Conservation (phyloP, 37 sponge, comb jelly and placozoan species). For the Beroe forskalii region DNA sequence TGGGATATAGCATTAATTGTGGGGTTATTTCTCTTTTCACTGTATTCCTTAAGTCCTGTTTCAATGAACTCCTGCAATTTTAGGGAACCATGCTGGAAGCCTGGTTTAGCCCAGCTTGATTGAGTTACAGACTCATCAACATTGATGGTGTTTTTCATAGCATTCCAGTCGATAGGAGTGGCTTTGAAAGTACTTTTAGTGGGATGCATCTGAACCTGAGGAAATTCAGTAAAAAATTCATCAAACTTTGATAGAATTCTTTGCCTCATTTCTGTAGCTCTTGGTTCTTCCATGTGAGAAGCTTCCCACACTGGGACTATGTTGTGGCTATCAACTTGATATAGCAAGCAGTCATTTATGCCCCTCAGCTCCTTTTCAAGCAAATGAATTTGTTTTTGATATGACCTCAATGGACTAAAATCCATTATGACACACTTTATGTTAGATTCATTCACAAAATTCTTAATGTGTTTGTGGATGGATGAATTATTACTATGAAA, state of each 20-base stretch:
- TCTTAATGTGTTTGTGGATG: neutral
- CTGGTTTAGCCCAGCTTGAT: conserved; percentile 61
- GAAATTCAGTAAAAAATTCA: conserved; percentile 16
- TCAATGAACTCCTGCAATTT: conserved; percentile 62
- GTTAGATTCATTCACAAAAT: neutral
- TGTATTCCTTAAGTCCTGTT: conserved; percentile 5
- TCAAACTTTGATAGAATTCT: neutral
- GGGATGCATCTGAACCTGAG: neutral
- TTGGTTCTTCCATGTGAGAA: neutral
- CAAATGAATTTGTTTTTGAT: neutral
- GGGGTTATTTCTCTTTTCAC: conserved; percentile 65
- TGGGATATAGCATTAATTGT: conserved; percentile 58
- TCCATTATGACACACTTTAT: neutral
- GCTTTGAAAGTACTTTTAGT: too few relatives aligned
- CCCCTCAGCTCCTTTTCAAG: neutral
- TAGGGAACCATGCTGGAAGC: conserved; percentile 21
- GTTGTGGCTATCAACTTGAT: conserved; percentile 37
- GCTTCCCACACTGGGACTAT: conserved; percentile 32
- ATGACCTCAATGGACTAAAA: neutral
- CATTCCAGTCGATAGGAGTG: conserved; percentile 39
- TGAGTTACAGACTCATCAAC: conserved; percentile 62
- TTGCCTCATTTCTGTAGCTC: conserved; percentile 22
- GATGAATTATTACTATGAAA: neutral
- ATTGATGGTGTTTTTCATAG: neutral
- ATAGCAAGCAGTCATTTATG: neutral